Base-by-base conservation (phyloP, 1,140 invertebrate species). In the Platyscapa corneri region DNA sequence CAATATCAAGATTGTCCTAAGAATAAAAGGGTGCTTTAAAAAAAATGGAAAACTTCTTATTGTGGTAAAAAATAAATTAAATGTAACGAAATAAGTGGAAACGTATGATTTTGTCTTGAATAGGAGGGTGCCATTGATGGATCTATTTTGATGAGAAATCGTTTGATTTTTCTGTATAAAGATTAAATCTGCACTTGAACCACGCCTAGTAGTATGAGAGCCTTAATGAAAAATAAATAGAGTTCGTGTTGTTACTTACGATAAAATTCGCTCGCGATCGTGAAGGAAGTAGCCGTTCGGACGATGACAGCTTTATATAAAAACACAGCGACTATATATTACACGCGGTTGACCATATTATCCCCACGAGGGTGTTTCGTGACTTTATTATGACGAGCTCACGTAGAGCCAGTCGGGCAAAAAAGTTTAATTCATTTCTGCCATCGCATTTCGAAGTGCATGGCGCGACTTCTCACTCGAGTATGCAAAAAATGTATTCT, bases 151-250 rank as follows among this genome's bases (percentile, higher is more conserved):
- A 60, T n/a, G 56, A 27, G 6, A 7, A 34, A 53, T 53, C 14
- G 42, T 64, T 3, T 65, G 42, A 83, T 86, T 70, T 78, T 82
- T 46, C 46, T 64, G 80, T 82, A 82, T 81, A 60, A 27, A 34
- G 53, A 75, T 56, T 70, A 39, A 85, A 81, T 77, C 79, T 53
- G 42, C 12, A 56, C 1, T 8, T 39, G 23, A 34, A 65, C 72
- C 42, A 85, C 65, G 77, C 27, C 34, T 34, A 42, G 39, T 18
- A 16, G 30, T 42, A 53, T 6, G 77, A 56, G 37, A 75, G 18
- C 18, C 34, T 37, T 80, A 86, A 86, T 84, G 86, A 86, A 86
- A 86, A 86, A 84, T 84, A 86, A 86, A 86, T 86, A 84, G 82
- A 76, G 75, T 86, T 81, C 86, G 86, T 86, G 86, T 70, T 60